These are phyloP conservation scores for Delichon dasypus DNA, from an alignment of 2,797 vertebrate species.

Conservation along the genomic window DNA sequence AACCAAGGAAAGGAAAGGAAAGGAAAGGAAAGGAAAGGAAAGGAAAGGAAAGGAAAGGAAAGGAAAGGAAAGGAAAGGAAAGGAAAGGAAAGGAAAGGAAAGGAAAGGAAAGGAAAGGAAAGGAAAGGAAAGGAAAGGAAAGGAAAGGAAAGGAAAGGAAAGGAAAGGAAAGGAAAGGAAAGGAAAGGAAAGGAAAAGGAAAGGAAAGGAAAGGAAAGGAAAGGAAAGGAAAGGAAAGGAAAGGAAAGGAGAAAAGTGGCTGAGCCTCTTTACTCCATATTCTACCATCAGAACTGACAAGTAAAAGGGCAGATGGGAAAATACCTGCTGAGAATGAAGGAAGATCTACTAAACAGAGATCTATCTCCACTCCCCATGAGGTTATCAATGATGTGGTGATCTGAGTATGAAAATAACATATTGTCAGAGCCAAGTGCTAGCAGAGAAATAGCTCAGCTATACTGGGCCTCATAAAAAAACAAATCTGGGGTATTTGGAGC, in stretches of 20 bases:
- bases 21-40: background rate
- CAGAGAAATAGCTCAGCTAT: background rate
- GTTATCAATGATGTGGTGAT: constrained; percentile 33
- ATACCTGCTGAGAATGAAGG: constrained; percentile 30
- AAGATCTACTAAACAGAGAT: constrained; percentile 11
- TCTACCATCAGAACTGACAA: background rate
- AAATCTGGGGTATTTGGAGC: background rate
- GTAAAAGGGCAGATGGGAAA: constrained; percentile 17
- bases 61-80: too few species aligned
- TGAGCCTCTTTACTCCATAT: background rate
- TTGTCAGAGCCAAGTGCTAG: background rate
- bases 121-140: too few species aligned
- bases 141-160: too few species aligned
- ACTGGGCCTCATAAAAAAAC: background rate
- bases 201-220: background rate
- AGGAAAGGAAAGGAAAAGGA: too few species aligned
- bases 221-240: too few species aligned
- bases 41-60: accelerated
- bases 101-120: too few species aligned
- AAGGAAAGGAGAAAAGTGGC: background rate
- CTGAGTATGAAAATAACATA: background rate
- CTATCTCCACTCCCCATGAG: background rate
- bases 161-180: too few species aligned
- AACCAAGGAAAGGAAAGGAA: too few species aligned
- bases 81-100: too few species aligned